These are phyloP conservation scores for Sander lucioperca DNA, from an alignment of 2,113 vertebrate species.

Conservation along the genomic window DNA sequence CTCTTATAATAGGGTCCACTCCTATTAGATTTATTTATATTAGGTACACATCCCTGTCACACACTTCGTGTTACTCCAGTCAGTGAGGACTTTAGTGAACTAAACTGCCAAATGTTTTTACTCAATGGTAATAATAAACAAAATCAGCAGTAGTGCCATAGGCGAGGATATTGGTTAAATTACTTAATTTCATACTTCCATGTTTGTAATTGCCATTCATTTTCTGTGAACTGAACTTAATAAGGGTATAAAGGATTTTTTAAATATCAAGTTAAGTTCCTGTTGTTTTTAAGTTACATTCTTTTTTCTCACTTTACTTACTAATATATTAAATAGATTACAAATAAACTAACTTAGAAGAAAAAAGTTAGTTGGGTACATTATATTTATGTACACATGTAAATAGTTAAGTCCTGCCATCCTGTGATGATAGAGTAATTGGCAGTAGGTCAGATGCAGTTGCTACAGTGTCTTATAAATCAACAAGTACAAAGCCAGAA, in stretches of 20 bases:
- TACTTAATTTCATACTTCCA: neutral
- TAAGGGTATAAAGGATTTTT: neutral
- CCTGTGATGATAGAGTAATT: constrained; percentile 70
- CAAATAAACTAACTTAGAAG: neutral
- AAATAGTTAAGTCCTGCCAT: constrained; percentile 59
- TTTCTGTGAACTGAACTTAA: neutral
- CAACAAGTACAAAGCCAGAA: constrained; percentile 70
- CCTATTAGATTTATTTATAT: too few relatives aligned
- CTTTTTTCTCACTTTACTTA: neutral
- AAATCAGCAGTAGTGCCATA: neutral
- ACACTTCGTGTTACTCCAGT: neutral
- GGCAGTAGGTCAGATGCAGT: constrained; percentile 62
- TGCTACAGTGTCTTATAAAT: constrained; percentile 67
- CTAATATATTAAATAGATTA: neutral
- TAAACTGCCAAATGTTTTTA: neutral
- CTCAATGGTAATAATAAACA: neutral
- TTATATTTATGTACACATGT: constrained; percentile 64
- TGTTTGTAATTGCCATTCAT: neutral
- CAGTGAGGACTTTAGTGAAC: neutral
- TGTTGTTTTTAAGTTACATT: neutral
- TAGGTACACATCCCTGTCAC: neutral
- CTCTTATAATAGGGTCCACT: neutral
- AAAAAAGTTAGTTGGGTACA: neutral
- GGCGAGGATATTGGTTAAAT: neutral
- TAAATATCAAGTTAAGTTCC: neutral